Evolutionary conservation across 2,113 vertebrate species (phyloP), one percentile per base, ranked within the genome.

Genomic region (Acrocephalus arundinaceus): DNA sequence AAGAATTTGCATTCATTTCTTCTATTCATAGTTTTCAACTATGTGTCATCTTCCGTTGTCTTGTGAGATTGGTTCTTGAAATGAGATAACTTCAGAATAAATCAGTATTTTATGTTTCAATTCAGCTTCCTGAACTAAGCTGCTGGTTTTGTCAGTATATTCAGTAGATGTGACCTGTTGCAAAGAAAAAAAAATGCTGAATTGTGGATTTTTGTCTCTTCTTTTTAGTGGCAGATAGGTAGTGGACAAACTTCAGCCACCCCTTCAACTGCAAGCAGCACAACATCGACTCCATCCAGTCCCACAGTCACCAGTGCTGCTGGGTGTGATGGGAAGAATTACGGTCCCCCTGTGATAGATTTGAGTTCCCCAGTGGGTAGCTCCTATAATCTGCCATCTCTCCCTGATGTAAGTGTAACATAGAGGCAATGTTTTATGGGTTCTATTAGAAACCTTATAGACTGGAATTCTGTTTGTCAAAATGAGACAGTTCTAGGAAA

Each of bases 301-400:
- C 98, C 98, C 48, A 98, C 98, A 16, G 95, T 98, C 70, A 98
- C 97, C 33, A 98, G 98, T 62, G 97, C 97, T 43, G 96, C 92
- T 33, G 98, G 98, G 3, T 97, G 96, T 20, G 98, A 98, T 55
- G 97, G 97, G 8, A 98, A 98, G 80, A 75, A 78, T 6, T 97
- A 95, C 0, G 85, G 94, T 37, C 97, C 98, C 9, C 96, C 98
- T 7, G 89, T 98, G 95, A 97, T 98, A 37, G 98, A 98, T 82
- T 15, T 98, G 95, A 98, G 96, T 43, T 97, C 98, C 76, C 95
- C 98, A 39, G 97, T 97, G 59, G 97, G 97, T 62, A 97, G 96
- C 25, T 97, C 98, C 81, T 98, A 97, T 27, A 98, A 97, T 70
- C 97, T 98, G 12, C 98, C 98, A 45, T 98, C 98, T 93, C 97